phyloP scores from a whole-genome alignment of 2,888 invertebrate genomes.

The Papilio demoleus region DNA sequence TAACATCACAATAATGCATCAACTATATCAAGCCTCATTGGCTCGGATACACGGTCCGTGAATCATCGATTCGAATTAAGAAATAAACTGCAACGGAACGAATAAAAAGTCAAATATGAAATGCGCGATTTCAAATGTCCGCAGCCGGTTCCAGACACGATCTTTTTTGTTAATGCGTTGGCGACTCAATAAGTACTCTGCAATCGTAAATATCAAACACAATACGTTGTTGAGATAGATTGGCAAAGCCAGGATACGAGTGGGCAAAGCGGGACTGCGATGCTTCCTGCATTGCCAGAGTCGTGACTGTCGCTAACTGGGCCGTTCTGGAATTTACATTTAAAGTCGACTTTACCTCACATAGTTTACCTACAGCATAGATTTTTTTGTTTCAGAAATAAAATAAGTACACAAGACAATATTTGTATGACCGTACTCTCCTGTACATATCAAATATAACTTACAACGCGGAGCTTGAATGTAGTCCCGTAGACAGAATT shows the following conservation, averaged over 20 bases:
- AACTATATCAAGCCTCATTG: constrained; percentile 78
- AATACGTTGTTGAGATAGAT: constrained; percentile 40
- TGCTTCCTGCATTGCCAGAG: constrained; percentile 37
- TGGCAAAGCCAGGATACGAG: constrained; percentile 34
- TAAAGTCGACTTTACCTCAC: constrained; percentile 24
- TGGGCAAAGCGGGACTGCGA: constrained; percentile 27
- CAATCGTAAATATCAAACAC: constrained; percentile 40
- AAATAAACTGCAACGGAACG: constrained; percentile 61
- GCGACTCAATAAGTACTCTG: constrained; percentile 39
- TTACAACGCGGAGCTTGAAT: constrained; percentile 63
- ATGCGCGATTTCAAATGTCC: constrained; percentile 44
- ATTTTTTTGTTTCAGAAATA: constrained; percentile 36
- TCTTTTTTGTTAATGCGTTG: constrained; percentile 41
- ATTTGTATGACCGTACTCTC: constrained; percentile 40
- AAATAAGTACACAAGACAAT: constrained; percentile 25
- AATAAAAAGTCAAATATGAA: constrained; percentile 44
- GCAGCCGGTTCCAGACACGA: constrained; percentile 34
- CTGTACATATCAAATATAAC: constrained; percentile 67
- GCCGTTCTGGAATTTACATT: constrained; percentile 34
- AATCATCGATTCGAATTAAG: constrained; percentile 66
- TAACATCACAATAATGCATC: constrained; percentile 76
- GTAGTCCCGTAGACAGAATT: constrained; percentile 78
- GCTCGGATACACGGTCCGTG: constrained; percentile 69
- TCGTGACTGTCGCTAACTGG: constrained; percentile 39
- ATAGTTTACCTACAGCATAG: constrained; percentile 29